Conservation (phyloP, 2,888 invertebrate species). For the Protonemura montana region DNA sequence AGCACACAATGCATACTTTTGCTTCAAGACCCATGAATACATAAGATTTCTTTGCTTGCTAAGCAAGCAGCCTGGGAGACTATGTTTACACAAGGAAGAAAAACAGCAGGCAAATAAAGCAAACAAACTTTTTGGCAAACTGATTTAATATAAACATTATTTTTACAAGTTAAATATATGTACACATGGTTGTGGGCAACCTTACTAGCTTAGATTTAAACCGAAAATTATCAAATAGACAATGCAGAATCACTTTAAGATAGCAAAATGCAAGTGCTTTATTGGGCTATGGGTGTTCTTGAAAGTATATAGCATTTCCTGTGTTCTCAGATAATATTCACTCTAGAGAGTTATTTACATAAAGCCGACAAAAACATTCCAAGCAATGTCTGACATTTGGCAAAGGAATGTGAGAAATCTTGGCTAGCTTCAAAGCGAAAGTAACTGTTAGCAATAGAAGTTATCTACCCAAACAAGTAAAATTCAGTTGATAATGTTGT, state of each 20-base stretch:
- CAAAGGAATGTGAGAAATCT: not conserved
- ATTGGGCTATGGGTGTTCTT: too few species aligned
- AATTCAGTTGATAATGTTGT: not conserved
- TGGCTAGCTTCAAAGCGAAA: not conserved
- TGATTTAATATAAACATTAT: not conserved
- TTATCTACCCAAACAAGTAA: too few species aligned
- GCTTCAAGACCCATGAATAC: not conserved
- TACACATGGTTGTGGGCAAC: not conserved
- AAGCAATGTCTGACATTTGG: not conserved
- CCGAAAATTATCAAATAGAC: not conserved
- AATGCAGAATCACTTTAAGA: not conserved
- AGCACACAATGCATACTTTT: not conserved
- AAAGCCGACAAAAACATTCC: too few species aligned
- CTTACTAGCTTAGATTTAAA: not conserved
- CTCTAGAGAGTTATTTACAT: not conserved
- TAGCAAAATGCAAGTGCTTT: too few species aligned
- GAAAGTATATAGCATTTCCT: slow-evolving; percentile 7
- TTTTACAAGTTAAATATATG: not conserved
- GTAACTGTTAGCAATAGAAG: not conserved
- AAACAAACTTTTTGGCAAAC: not conserved
- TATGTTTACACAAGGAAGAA: not conserved
- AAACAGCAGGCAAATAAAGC: not conserved
- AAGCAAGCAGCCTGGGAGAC: not conserved
- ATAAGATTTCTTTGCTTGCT: not conserved
- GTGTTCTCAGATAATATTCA: not conserved